Evolutionary conservation across 2,888 invertebrate species (phyloP).

Genomic region (Phengaris arion): DNA sequence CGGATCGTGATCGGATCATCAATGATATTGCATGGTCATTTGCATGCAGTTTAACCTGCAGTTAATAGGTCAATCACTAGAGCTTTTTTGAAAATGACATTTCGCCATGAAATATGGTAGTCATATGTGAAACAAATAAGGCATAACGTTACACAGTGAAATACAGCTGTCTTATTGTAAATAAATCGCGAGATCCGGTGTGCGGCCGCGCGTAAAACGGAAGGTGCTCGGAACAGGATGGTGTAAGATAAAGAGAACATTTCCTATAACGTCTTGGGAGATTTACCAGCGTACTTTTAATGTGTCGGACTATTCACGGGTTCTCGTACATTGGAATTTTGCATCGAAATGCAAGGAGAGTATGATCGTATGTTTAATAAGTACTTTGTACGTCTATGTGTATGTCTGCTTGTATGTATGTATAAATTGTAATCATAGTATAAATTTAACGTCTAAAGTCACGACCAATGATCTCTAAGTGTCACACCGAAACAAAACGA

Average conservation of each 20-base stretch:
- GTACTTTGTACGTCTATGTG: no score
- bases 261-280: slow-evolving; percentile 72
- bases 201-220: slow-evolving; percentile 63
- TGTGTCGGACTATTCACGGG: slow-evolving; percentile 52
- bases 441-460: no score
- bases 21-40: no score
- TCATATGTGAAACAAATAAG: slow-evolving; percentile 14
- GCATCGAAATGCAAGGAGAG: slow-evolving; percentile 3
- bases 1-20: no score
- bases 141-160: slow-evolving; percentile 12
- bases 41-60: no score
- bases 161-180: slow-evolving; percentile 45
- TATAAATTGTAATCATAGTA: no score
- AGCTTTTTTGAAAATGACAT: neutral
- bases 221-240: slow-evolving; percentile 73
- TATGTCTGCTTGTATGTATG: no score
- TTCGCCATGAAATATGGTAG: neutral
- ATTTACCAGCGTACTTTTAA: slow-evolving; percentile 65
- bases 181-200: slow-evolving; percentile 69
- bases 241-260: slow-evolving; percentile 79
- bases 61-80: no score
- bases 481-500: no score
- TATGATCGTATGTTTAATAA: no score
- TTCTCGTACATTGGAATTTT: slow-evolving; percentile 28
- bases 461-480: no score